Base-by-base conservation (phyloP, 2,113 vertebrate genomes). In the Poicephalus meyeri region DNA sequence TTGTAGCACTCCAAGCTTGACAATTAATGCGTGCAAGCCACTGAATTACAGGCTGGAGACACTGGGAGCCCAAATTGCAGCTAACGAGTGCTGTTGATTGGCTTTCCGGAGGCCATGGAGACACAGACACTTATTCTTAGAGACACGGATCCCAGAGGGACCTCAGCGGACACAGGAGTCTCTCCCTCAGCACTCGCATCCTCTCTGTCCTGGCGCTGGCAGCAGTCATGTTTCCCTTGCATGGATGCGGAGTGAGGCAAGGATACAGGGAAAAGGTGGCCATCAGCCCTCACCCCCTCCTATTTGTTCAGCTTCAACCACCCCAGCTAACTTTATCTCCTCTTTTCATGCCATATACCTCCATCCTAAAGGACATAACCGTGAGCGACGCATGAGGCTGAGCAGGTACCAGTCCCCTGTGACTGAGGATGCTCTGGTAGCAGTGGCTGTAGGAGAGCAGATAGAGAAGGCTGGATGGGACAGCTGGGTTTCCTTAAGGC, bases 41-140 rank as follows among this genome's bases (percentile, higher is more conserved):
- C 96, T 94, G 96, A 96, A 93, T 96, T 88, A 89, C 76, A 84
- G 96, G 93, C 96, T 96, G 95, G 95, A 96, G 96, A 94, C 96
- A 61, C 88, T 61, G 92, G 93, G 88, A 95, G 92, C 80, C 93
- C 96, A 96, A 96, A 95, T 92, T 86, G 96, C 96, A 96, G 96
- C 92, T 93, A 76, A 94, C 65, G 31, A 97, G 95, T 9, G 83
- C 0, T 94, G 92, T 60, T 94, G 95, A 95, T 96, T 94, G 95
- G 95, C 92, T 96, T 97, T 96, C 96, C 90, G 92, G 96, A 97
- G 96, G 88, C 93, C 93, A 49, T 79, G 95, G 96, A 97, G 96
- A 97, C 96, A 94, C 88, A 96, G 96, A 95, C 77, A 90, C 93
- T 97, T 97, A 95, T 94, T 97, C 96, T 95, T 96, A 91, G 96